Conservation (phyloP, 2,888 invertebrate genomes). For the Gastrophysa polygoni region DNA sequence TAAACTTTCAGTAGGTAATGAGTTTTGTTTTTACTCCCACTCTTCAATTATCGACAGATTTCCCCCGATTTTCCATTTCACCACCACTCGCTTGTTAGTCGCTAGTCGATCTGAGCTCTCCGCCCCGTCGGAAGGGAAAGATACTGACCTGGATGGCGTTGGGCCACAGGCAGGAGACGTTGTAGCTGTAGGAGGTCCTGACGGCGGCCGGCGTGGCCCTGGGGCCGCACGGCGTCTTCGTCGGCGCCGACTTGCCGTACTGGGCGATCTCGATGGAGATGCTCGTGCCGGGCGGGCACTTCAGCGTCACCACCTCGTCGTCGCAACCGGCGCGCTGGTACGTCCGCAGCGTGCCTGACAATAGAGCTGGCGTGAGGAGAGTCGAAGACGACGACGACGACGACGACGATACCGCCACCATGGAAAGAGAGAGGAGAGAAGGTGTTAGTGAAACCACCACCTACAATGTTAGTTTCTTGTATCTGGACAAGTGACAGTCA, state of each 20-base stretch:
- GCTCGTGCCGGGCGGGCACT: conserved; percentile 90
- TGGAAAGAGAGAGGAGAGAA: conserved; percentile 14
- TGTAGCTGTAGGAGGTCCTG: conserved; percentile 62
- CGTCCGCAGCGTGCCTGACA: conserved; percentile 88
- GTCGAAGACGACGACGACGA: not conserved
- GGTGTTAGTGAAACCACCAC: conserved; percentile 26
- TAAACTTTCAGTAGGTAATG: too few species aligned
- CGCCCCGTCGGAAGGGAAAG: not conserved
- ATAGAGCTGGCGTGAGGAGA: conserved; percentile 76
- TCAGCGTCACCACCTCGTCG: conserved; percentile 83
- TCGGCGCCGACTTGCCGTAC: conserved; percentile 72
- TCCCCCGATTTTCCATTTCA: too few species aligned
- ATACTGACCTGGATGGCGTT: conserved; percentile 76
- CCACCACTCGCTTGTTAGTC: not conserved
- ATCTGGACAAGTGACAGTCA: too few species aligned
- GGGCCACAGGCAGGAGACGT: conserved; percentile 77
- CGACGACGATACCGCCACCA: conserved; percentile 19
- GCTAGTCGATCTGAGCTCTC: too few species aligned
- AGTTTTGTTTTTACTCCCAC: too few species aligned
- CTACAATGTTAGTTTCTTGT: not conserved
- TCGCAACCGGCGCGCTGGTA: conserved; percentile 93
- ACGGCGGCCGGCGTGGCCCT: conserved; percentile 50
- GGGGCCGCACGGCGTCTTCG: conserved; percentile 50
- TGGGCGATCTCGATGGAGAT: conserved; percentile 91
- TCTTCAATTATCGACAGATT: too few species aligned